Evolutionary conservation across 2,888 invertebrate species (phyloP).

Genomic region (Cerastis leucographa): DNA sequence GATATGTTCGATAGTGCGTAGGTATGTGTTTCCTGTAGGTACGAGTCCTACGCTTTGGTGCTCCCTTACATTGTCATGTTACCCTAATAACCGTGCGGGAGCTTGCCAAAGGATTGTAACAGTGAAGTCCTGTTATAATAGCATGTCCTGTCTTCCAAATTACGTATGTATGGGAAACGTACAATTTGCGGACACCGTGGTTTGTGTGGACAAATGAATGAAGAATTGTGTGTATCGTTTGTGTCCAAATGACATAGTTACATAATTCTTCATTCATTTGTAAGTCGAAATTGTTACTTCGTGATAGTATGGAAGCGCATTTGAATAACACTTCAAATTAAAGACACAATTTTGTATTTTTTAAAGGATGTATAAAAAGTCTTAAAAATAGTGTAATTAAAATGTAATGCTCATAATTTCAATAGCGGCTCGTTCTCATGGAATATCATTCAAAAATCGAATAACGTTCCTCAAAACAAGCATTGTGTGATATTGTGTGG

Average conservation of each 20-base stretch:
- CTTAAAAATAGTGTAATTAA: constrained; percentile 53
- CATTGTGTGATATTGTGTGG: constrained; percentile 66
- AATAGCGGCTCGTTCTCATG: constrained; percentile 62
- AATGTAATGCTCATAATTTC: constrained; percentile 45
- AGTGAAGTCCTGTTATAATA: constrained; percentile 57
- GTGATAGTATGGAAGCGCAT: not conserved
- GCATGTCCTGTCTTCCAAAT: constrained; percentile 42
- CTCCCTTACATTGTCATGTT: constrained; percentile 33
- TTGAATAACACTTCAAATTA: constrained; percentile 10
- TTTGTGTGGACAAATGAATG: constrained; percentile 19
- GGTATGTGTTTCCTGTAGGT: constrained; percentile 32
- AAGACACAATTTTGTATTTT: constrained; percentile 1
- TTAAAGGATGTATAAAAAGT: constrained; percentile 22
- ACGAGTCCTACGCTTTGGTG: constrained; percentile 29
- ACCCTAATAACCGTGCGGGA: constrained; percentile 38
- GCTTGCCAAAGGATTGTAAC: constrained; percentile 46
- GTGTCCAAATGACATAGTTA: not conserved
- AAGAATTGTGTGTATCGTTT: no score
- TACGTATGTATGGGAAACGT: constrained; percentile 21
- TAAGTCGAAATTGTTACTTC: not conserved
- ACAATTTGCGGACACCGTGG: constrained; percentile 37
- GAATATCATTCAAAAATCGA: constrained; percentile 61
- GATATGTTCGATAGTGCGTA: constrained; percentile 31
- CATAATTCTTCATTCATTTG: constrained; percentile 9
- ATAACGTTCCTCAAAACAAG: constrained; percentile 65